Conservation (phyloP, 2,113 vertebrate genomes). For the Syrrhaptes paradoxus region DNA sequence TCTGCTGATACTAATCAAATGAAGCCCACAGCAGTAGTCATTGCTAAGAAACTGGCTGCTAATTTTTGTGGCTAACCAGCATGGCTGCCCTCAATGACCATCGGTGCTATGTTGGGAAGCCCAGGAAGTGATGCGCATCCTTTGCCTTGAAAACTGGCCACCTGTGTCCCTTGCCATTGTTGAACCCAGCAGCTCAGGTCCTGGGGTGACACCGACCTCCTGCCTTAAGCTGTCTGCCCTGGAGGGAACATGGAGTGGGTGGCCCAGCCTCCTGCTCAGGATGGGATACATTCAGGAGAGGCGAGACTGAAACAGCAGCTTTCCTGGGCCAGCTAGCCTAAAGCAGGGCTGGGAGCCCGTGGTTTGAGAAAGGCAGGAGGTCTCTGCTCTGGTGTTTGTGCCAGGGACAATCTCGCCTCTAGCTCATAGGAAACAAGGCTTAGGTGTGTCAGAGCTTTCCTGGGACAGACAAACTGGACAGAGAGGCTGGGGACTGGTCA, state of each 20-base stretch:
- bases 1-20: background rate
- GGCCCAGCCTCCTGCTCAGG: background rate
- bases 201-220: background rate
- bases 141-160: background rate
- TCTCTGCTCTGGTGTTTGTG: background rate
- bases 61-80: background rate
- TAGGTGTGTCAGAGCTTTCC: background rate
- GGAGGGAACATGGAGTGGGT: background rate
- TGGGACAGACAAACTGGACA: background rate
- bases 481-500: background rate
- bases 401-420: background rate
- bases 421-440: background rate
- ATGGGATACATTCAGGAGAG: background rate
- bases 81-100: background rate
- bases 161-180: too few relatives aligned
- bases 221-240: background rate
- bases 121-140: background rate
- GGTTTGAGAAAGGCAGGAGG: background rate
- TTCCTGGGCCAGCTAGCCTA: background rate
- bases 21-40: background rate
- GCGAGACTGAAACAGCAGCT: background rate
- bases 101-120: fast-evolving
- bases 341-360: background rate
- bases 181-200: background rate
- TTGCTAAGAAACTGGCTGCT: background rate